Evolutionary conservation across 2,113 vertebrate species (phyloP).

Genomic region (Ibidorhyncha struthersii): DNA sequence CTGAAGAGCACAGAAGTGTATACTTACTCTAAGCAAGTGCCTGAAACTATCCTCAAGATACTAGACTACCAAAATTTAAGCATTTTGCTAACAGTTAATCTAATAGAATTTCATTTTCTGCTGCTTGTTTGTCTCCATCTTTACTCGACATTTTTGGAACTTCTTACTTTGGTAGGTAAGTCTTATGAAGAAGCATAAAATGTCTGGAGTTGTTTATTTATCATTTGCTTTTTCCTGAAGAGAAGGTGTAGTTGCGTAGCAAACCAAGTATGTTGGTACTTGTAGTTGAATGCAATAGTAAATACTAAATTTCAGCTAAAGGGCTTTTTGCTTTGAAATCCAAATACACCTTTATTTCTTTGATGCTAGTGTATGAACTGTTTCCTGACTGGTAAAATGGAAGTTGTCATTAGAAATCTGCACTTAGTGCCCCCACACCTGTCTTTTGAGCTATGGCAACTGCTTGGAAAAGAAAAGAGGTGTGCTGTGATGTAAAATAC

Average conservation of each 20-base stretch:
- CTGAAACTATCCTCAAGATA: neutral
- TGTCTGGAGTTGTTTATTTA: neutral
- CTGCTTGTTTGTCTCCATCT: neutral
- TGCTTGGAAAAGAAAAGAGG: neutral
- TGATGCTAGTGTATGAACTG: neutral
- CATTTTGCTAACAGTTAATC: neutral
- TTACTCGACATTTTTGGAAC: neutral
- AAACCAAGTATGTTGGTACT: neutral
- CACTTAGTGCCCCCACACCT: neutral
- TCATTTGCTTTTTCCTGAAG: neutral
- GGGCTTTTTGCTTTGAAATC: neutral
- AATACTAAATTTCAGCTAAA: neutral
- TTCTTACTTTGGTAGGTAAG: neutral
- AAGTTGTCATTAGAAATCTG: neutral
- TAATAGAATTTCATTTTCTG: neutral
- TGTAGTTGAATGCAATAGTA: neutral
- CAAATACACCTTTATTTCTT: neutral
- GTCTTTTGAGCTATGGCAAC: neutral
- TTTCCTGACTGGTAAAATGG: neutral
- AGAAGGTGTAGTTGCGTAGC: neutral
- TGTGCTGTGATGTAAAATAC: neutral
- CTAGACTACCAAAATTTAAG: neutral
- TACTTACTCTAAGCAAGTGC: neutral
- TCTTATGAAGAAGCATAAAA: neutral
- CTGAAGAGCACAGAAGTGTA: rapidly evolving